Percentiles rank a stretch among this genome's conserved stretches.
Conservation (phyloP, 2,113 vertebrate genomes). For the Acrocephalus kingi region DNA sequence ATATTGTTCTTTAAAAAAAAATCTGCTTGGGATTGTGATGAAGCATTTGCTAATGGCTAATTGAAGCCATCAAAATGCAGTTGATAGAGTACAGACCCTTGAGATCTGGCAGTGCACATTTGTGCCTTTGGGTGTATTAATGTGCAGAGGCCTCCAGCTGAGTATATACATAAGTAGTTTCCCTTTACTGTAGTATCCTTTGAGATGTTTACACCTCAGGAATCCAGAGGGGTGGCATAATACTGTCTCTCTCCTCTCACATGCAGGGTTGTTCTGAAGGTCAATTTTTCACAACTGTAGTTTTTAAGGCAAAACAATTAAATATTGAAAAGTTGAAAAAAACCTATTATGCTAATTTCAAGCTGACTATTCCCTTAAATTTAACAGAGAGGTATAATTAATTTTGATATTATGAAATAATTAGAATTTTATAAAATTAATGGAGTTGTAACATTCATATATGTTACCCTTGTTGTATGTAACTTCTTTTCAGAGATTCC, state of each 20-base stretch:
- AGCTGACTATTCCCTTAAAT: neutral
- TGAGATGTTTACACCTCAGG: neutral
- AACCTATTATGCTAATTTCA: neutral
- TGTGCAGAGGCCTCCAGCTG: neutral
- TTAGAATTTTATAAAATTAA: neutral
- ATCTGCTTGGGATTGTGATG: neutral
- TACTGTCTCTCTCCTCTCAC: neutral
- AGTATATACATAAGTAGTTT: neutral
- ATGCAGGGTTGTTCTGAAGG: neutral
- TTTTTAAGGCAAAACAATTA: neutral
- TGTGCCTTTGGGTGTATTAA: conserved; percentile 1
- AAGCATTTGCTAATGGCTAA: neutral
- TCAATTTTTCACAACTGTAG: neutral
- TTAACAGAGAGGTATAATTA: neutral
- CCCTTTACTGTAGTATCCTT: neutral
- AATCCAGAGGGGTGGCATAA: neutral
- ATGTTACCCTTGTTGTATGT: neutral
- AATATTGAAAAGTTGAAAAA: neutral
- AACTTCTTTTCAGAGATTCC: neutral
- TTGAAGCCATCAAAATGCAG: neutral
- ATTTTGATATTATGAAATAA: neutral
- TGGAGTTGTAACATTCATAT: neutral
- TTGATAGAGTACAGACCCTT: neutral
- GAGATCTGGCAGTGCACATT: neutral
- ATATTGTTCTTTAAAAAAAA: neutral